These are phyloP conservation scores for Lysandra coridon DNA, from an alignment of 2,888 invertebrate species.

Conservation along the genomic window DNA sequence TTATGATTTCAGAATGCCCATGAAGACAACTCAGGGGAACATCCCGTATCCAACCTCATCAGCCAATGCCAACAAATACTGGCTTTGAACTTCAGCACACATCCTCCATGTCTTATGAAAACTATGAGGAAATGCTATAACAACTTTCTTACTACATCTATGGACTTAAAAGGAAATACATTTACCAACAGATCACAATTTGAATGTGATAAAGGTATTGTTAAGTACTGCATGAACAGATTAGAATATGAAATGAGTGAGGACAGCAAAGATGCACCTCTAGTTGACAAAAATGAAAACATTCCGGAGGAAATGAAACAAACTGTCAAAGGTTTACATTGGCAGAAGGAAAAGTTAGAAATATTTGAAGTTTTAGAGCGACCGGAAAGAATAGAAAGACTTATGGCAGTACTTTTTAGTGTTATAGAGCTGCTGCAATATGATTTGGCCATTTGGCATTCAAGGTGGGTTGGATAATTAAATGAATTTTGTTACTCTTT, in stretches of 20 bases:
- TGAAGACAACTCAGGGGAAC: slow-evolving; percentile 55
- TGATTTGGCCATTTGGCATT: slow-evolving; percentile 80
- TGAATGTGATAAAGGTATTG: slow-evolving; percentile 58
- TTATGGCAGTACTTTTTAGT: slow-evolving; percentile 74
- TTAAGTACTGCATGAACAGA: slow-evolving; percentile 67
- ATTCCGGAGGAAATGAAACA: slow-evolving; percentile 62
- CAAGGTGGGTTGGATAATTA: slow-evolving; percentile 55
- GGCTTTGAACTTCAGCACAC: slow-evolving; percentile 59
- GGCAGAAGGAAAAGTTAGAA: slow-evolving; percentile 69
- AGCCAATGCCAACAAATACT: slow-evolving; percentile 63
- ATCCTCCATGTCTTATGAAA: slow-evolving; percentile 63
- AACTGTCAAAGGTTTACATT: slow-evolving; percentile 61
- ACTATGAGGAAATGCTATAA: slow-evolving; percentile 59
- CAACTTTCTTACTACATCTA: slow-evolving; percentile 60
- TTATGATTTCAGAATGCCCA: slow-evolving; percentile 68
- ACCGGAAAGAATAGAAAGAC: slow-evolving; percentile 69
- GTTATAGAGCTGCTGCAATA: slow-evolving; percentile 76
- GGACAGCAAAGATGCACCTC: slow-evolving; percentile 58
- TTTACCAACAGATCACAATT: slow-evolving; percentile 61
- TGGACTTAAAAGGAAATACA: slow-evolving; percentile 58
- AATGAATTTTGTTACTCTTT: neutral
- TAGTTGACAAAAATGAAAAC: slow-evolving; percentile 58
- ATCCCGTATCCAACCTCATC: slow-evolving; percentile 54
- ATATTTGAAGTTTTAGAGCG: slow-evolving; percentile 64
- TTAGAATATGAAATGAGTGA: slow-evolving; percentile 62